phyloP scores from a whole-genome alignment of 2,888 invertebrate species.

The Andrena fulva region DNA sequence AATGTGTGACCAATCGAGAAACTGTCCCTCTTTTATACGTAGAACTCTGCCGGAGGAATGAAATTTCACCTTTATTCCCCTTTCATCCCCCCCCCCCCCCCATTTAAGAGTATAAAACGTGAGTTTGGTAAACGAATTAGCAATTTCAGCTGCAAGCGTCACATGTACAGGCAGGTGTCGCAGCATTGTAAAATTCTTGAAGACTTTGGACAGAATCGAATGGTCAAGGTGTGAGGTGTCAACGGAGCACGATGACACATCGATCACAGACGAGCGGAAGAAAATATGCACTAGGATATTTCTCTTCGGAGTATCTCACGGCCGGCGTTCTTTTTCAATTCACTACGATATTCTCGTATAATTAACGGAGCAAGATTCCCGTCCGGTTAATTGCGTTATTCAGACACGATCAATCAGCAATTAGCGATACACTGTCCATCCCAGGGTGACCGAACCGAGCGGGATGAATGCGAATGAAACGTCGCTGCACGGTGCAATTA shows the following conservation, averaged over 20 bases:
- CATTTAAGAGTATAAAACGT: background rate
- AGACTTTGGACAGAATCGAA: background rate
- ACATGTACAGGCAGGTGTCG: too few relatives aligned
- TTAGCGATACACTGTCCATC: constrained; percentile 78
- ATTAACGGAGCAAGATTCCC: constrained; percentile 57
- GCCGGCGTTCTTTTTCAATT: constrained; percentile 39
- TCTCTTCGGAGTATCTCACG: background rate
- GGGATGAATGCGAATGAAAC: background rate
- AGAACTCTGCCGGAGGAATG: background rate
- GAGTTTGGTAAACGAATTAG: background rate
- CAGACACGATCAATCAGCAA: constrained; percentile 82
- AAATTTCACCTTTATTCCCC: background rate
- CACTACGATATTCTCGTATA: constrained; percentile 56
- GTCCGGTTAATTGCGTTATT: constrained; percentile 80
- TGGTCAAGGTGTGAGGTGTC: too few relatives aligned
- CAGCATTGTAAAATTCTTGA: background rate
- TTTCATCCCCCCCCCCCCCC: too few relatives aligned
- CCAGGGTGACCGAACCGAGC: constrained; percentile 44
- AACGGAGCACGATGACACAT: too few relatives aligned
- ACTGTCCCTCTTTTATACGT: background rate
- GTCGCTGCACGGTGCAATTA: constrained; percentile 67
- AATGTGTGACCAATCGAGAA: background rate
- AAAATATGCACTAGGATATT: background rate
- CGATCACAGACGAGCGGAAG: too few relatives aligned
- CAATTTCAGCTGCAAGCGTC: too few relatives aligned